A percentile compares a stretch with the other conserved stretches of the same genome.
phyloP scores from a whole-genome alignment of 2,888 invertebrate species.

The Chouioia cunea region DNA sequence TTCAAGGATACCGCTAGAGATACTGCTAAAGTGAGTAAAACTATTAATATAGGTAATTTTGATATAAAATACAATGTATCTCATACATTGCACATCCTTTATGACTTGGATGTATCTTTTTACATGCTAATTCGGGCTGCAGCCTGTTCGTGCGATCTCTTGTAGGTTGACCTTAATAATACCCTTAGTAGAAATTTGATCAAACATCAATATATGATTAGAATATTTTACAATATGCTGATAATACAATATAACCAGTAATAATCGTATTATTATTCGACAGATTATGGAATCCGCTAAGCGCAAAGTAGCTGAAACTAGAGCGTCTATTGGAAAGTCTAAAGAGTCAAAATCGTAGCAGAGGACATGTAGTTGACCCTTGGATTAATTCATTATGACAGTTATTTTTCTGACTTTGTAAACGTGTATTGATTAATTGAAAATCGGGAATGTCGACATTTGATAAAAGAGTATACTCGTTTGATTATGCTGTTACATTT shows the following conservation, averaged over 20 bases:
- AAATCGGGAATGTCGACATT: conserved; percentile 22
- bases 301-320: conserved; percentile 23
- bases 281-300: conserved; percentile 30
- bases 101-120: conserved; percentile 17
- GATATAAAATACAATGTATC: neutral
- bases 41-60: neutral
- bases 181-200: neutral
- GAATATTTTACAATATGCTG: neutral
- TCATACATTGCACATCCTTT: neutral
- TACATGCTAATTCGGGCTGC: conserved; percentile 27
- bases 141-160: conserved; percentile 29
- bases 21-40: conserved; percentile 46
- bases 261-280: conserved; percentile 8
- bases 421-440: conserved; percentile 28
- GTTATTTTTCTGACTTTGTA: conserved; percentile 19
- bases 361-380: neutral
- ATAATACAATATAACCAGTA: neutral
- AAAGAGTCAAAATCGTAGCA: conserved; percentile 39
- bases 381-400: conserved; percentile 2
- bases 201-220: neutral
- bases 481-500: conserved; percentile 4
- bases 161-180: conserved; percentile 23
- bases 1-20: conserved; percentile 46
- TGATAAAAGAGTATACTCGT: conserved; percentile 28
- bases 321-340: conserved; percentile 7